These are phyloP conservation scores for Yponomeuta plumbellus DNA, from an alignment of 2,888 invertebrate species.

Conservation along the genomic window DNA sequence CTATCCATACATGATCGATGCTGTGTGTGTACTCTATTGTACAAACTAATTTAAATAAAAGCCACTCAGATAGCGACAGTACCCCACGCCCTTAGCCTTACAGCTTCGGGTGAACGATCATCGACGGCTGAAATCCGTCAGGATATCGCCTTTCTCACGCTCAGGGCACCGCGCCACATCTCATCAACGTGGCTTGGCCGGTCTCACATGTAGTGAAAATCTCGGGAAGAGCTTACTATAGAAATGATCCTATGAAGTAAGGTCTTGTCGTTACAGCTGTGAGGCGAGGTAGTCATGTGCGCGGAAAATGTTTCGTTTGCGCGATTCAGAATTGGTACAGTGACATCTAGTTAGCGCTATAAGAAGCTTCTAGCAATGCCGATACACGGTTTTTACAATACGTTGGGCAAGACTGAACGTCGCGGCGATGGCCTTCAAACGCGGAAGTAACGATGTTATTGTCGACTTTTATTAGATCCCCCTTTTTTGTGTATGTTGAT, in stretches of 20 bases:
- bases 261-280: constrained; percentile 23
- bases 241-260: constrained; percentile 36
- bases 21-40: too few species aligned
- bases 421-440: too few species aligned
- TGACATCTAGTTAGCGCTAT: constrained; percentile 8
- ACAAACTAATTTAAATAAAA: too few species aligned
- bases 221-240: constrained; percentile 33
- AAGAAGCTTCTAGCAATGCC: too few species aligned
- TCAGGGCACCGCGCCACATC: constrained; percentile 34
- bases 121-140: constrained; percentile 27
- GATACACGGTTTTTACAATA: too few species aligned
- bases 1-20: too few species aligned
- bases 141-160: constrained; percentile 32
- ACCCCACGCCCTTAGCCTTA: constrained; percentile 26
- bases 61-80: constrained; percentile 30
- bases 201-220: constrained; percentile 28
- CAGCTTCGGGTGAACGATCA: constrained; percentile 32
- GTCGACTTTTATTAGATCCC: too few species aligned
- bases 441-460: too few species aligned
- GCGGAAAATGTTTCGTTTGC: constrained; percentile 1
- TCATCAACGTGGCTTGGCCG: constrained; percentile 30
- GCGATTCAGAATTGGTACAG: constrained; percentile 2
- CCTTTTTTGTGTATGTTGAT: too few species aligned
- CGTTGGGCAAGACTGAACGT: too few species aligned
- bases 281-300: background rate